Percentiles rank a stretch among this genome's conserved stretches.
These are phyloP conservation scores for Calephelis virginiensis DNA, from an alignment of 1,140 invertebrate genomes.

Conservation along the genomic window DNA sequence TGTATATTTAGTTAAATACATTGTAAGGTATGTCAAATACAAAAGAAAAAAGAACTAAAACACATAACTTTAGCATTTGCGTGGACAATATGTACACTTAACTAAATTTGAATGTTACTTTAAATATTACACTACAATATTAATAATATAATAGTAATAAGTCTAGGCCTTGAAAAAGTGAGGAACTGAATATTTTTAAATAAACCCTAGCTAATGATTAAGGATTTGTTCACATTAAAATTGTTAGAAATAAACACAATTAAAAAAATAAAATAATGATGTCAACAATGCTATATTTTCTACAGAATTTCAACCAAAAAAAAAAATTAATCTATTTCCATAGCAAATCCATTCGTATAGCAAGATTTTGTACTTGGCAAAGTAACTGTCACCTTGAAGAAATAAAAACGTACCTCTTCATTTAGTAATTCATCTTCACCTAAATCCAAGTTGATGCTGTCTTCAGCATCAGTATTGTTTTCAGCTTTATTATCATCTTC, in stretches of 20 bases:
- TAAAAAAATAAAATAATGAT: slow-evolving; percentile 43
- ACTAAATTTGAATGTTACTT: no score
- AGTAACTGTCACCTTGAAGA: slow-evolving; percentile 65
- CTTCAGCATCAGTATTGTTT: slow-evolving; percentile 83
- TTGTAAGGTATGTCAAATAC: no score
- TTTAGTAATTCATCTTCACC: slow-evolving; percentile 89
- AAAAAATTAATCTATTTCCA: slow-evolving; percentile 56
- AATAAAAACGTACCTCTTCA: slow-evolving; percentile 83
- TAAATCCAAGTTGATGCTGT: slow-evolving; percentile 89
- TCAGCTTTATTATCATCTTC: slow-evolving; percentile 68
- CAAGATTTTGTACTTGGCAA: slow-evolving; percentile 37
- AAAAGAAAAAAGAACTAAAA: no score
- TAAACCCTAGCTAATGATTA: no score
- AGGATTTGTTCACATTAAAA: neutral
- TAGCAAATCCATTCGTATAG: neutral
- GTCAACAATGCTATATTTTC: slow-evolving; percentile 24
- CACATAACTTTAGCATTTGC: no score
- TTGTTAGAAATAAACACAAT: slow-evolving; percentile 38
- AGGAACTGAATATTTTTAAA: no score
- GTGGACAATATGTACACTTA: no score
- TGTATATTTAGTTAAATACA: no score
- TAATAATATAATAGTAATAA: no score
- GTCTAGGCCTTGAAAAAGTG: no score
- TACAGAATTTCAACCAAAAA: neutral
- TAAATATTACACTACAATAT: no score